Percentiles rank a stretch among this genome's conserved stretches.
Conservation (phyloP, 2,113 vertebrate genomes). For the Motacilla alba region DNA sequence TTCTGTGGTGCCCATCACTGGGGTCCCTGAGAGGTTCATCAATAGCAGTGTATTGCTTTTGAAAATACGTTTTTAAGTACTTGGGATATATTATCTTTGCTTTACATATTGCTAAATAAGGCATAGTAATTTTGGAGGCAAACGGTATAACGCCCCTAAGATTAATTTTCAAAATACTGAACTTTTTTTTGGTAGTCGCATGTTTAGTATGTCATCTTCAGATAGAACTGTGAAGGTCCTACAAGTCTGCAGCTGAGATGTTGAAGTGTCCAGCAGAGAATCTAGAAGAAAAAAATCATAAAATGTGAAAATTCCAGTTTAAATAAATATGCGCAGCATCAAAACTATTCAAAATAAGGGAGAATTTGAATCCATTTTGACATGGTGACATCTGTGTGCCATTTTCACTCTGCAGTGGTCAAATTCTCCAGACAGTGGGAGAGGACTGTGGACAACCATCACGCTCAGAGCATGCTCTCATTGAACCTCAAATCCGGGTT, state of each 20-base stretch:
- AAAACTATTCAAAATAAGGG: neutral
- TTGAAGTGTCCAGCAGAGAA: neutral
- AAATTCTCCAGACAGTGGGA: neutral
- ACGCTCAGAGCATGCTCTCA: neutral
- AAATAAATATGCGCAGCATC: fast-evolving
- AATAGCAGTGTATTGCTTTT: neutral
- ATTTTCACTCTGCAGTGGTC: neutral
- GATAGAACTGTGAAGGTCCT: neutral
- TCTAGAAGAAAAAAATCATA: neutral
- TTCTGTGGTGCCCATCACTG: neutral
- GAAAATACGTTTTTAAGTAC: neutral
- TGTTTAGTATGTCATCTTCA: neutral
- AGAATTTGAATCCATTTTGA: neutral
- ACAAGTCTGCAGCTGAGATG: neutral
- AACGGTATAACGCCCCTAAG: neutral
- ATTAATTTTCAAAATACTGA: neutral
- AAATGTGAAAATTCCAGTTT: neutral
- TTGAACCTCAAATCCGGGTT: neutral
- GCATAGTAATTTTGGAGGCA: neutral
- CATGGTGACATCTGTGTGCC: neutral
- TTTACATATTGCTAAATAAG: neutral
- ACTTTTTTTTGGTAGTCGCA: neutral
- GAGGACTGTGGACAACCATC: neutral
- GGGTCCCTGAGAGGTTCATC: neutral
- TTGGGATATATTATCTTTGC: neutral